Evolutionary conservation across 2,113 vertebrate genomes (phyloP).

Genomic region (Phylloscopus trochilus): DNA sequence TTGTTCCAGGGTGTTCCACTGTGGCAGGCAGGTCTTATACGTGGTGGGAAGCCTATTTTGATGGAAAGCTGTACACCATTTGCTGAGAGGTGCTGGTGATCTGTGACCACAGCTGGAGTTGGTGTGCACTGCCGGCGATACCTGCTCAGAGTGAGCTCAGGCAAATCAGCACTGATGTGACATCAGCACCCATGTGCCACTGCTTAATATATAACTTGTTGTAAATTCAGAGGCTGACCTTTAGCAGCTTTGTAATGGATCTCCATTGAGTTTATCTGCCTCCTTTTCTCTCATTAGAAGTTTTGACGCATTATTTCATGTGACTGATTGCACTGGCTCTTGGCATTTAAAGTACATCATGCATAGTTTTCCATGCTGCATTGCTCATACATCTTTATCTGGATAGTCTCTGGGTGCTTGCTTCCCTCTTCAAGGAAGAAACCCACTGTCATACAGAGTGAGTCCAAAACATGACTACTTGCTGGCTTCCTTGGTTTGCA

Average conservation of each 20-base stretch:
- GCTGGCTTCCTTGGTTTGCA: background rate
- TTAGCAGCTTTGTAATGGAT: background rate
- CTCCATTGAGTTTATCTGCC: background rate
- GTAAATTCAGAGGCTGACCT: background rate
- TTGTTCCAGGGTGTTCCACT: background rate
- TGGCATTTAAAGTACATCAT: background rate
- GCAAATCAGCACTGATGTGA: background rate
- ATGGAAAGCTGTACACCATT: background rate
- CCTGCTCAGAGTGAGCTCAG: background rate
- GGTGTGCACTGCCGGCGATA: fast-evolving
- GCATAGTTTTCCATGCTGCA: background rate
- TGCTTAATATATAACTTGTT: background rate
- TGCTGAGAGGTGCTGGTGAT: background rate
- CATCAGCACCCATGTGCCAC: fast-evolving
- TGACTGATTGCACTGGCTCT: background rate
- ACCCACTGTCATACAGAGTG: background rate
- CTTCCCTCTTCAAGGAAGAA: background rate
- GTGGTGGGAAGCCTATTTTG: background rate
- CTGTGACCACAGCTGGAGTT: background rate
- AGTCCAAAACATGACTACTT: background rate
- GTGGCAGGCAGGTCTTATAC: background rate
- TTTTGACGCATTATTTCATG: background rate
- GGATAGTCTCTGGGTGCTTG: background rate
- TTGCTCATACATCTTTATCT: background rate
- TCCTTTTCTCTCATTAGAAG: background rate